phyloP scores from a whole-genome alignment of 2,113 vertebrate genomes.

The Delphinus delphis region DNA sequence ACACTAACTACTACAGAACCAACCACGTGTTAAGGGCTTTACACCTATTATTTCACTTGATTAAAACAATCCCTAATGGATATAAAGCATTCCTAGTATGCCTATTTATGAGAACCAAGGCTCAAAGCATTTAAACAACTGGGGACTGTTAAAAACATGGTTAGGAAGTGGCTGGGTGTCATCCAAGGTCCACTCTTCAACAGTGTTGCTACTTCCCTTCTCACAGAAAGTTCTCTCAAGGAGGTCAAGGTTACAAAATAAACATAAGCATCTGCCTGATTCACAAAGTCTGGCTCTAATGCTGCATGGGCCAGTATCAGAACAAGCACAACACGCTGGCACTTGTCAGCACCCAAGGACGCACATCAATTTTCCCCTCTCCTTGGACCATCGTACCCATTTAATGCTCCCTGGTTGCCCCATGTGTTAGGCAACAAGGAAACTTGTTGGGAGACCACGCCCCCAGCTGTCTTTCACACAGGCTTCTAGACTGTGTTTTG shows the following conservation, averaged over 20 bases:
- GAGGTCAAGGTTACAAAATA: not conserved
- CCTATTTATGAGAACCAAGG: not conserved
- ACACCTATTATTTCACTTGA: not conserved
- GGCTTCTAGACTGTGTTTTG: not conserved
- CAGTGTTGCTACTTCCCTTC: not conserved
- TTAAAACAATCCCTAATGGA: not conserved
- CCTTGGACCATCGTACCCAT: not conserved
- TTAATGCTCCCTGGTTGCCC: accelerated
- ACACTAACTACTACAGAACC: not conserved
- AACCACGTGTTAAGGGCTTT: not conserved
- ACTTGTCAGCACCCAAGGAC: not conserved
- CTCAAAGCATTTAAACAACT: not conserved
- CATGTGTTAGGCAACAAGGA: not conserved
- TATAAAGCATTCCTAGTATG: not conserved
- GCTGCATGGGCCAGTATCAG: not conserved
- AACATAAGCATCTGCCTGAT: not conserved
- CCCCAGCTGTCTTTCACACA: not conserved
- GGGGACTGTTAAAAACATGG: not conserved
- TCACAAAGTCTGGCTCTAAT: no score
- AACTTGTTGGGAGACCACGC: not conserved
- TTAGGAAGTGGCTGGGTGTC: not conserved
- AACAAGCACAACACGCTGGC: not conserved
- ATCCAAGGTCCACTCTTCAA: not conserved
- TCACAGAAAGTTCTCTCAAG: not conserved
- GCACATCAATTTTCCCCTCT: not conserved